A percentile compares a stretch with the other conserved stretches of the same genome.
These are phyloP conservation scores for Girardinus metallicus DNA, from an alignment of 2,797 vertebrate genomes.

Conservation along the genomic window DNA sequence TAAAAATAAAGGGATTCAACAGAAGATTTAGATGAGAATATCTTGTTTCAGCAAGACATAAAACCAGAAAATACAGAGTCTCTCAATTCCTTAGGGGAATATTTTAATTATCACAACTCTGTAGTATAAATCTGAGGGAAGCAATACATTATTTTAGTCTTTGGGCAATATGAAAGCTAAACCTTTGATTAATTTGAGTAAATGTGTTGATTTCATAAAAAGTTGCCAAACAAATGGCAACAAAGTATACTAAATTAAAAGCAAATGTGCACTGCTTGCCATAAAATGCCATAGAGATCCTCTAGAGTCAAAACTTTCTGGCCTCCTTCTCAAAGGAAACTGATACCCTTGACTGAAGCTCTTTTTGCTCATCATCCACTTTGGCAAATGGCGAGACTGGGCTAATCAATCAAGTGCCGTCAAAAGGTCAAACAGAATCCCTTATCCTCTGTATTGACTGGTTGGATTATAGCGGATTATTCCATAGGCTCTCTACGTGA, in stretches of 20 bases:
- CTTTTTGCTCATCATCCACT: slow-evolving; percentile 73
- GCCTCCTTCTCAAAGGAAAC: slow-evolving; percentile 64
- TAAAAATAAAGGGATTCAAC: background rate
- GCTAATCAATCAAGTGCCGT: slow-evolving; percentile 76
- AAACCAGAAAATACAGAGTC: background rate
- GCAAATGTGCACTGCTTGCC: slow-evolving; percentile 25
- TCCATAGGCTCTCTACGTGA: slow-evolving; percentile 37
- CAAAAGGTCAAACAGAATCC: slow-evolving; percentile 69
- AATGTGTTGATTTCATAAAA: background rate
- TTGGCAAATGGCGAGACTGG: slow-evolving; percentile 71
- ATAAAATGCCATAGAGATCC: slow-evolving; percentile 42
- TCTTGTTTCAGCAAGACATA: background rate
- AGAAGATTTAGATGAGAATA: background rate
- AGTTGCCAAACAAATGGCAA: background rate
- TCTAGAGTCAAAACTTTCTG: slow-evolving; percentile 54
- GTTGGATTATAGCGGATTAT: slow-evolving; percentile 62
- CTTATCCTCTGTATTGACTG: slow-evolving; percentile 66
- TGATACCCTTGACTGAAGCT: slow-evolving; percentile 70
- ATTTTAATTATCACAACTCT: background rate
- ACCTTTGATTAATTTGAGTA: background rate
- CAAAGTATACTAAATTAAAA: slow-evolving; percentile 15
- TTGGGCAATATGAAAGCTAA: background rate
- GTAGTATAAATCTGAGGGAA: background rate
- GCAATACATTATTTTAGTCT: background rate
- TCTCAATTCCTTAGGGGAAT: background rate